Base-by-base conservation (phyloP, 2,113 vertebrate species). In the Poeciliopsis retropinna region DNA sequence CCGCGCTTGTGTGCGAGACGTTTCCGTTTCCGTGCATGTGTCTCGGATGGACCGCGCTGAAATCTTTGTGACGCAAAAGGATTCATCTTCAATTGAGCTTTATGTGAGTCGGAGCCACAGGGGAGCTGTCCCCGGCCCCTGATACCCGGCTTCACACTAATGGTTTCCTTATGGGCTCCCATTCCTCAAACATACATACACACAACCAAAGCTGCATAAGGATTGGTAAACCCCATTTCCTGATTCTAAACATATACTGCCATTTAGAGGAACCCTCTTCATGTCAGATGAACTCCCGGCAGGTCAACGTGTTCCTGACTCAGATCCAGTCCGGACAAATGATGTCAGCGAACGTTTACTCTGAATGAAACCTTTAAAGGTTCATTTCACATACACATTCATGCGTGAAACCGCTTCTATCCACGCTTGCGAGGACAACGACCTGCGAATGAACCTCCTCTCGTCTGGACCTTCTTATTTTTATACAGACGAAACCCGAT, bases 391-490 rank as follows among this genome's bases (percentile, higher is more conserved):
- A 15, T 14, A 62, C 30, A 47, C 5, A 47, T 47, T 47, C 4
- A 17, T 47, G 44, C 44, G 5, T 47, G 14, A 47, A 47, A 17
- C 44, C 44, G 10, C 44, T 17, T 47, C 44, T 47, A 47, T 19
- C 44, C 44, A 47, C 17, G 4, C 17, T 15, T 95, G 93, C 91
- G 95, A 96, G 94, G 94, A 93, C 91, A 88, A 75, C 86, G 94
- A 95, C 95, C 95, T 93, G 90, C 91, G 90, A 87, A 92, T 22
- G 92, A 96, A 96, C 95, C 92, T 89, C 87, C 85, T 31, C 10
- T 47, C 92, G 94, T 95, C 94, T 96, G 94, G 94, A 94, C 95
- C 93, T 94, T 90, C 94, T 94, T 93, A 93, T 89, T 91, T 91
- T 85, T 88, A 85, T 84, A 83, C 92, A 95, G 93, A 95, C 93